Conservation (phyloP, 92 coral and sea anemone species). For the Zoanthus sociatus region DNA sequence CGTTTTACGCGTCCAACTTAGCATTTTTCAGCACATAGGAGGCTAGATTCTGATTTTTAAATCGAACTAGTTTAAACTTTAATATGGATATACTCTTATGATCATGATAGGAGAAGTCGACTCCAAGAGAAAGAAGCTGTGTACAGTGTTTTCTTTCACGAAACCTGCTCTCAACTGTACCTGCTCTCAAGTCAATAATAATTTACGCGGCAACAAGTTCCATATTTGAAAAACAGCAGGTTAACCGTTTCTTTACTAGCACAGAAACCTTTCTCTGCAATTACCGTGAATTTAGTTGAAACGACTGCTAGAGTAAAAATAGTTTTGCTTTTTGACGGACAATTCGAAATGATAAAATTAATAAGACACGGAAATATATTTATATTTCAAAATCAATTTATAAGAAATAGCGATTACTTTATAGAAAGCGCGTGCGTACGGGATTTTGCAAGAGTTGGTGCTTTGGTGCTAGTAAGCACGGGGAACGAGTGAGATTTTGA, state of each 20-base stretch:
- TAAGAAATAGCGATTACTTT: no score
- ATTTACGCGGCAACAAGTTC: not conserved
- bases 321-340: no score
- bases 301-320: no score
- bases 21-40: not conserved
- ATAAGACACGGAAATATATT: no score
- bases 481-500: no score
- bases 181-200: not conserved
- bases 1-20: not conserved
- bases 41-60: not conserved
- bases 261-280: no score
- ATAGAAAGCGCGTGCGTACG: no score
- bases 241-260: not conserved
- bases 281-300: no score
- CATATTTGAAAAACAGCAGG: conserved; percentile 1
- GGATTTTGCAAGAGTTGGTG: no score
- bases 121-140: not conserved
- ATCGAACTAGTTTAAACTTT: not conserved
- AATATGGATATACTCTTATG: not conserved
- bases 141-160: not conserved
- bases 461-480: no score
- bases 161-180: not conserved
- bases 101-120: not conserved
- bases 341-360: no score
- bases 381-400: no score